Evolutionary conservation across 2,888 invertebrate genomes (phyloP).

Genomic region (Amphimallon solstitiale): DNA sequence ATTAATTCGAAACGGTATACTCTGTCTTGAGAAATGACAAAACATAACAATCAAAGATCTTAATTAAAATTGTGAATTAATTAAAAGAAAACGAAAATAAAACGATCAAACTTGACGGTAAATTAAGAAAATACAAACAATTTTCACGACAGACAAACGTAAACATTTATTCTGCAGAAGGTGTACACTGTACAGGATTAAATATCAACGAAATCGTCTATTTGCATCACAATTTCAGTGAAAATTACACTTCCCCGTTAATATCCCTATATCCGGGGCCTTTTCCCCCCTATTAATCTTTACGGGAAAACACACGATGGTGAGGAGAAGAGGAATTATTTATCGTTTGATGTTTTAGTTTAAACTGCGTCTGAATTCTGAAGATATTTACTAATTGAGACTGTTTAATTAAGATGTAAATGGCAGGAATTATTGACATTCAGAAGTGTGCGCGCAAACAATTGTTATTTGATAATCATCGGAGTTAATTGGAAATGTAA

Average conservation of each 20-base stretch:
- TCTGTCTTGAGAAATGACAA: no score
- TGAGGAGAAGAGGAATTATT: slow-evolving; percentile 1
- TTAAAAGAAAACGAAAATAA: no score
- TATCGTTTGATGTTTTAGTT: slow-evolving; percentile 16
- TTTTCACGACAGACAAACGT: background rate
- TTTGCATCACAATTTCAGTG: background rate
- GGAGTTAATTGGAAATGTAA: slow-evolving; percentile 27
- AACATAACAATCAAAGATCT: no score
- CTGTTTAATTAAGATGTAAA: slow-evolving; percentile 39
- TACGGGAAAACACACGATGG: background rate
- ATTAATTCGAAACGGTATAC: no score
- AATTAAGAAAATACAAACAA: no score
- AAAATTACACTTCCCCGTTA: background rate
- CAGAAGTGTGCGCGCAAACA: slow-evolving; percentile 30
- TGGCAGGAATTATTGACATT: slow-evolving; percentile 35
- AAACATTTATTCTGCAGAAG: slow-evolving; percentile 34
- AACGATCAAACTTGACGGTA: no score
- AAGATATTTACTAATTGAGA: slow-evolving; percentile 39
- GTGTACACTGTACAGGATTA: no score
- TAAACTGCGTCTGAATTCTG: slow-evolving; percentile 14
- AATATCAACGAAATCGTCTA: background rate
- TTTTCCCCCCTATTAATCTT: slow-evolving; percentile 18
- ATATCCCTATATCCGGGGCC: background rate
- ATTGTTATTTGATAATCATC: slow-evolving; percentile 23
- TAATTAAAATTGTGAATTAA: no score